Base-by-base conservation (phyloP, 2,888 invertebrate species). In the Oeneis ivallda region DNA sequence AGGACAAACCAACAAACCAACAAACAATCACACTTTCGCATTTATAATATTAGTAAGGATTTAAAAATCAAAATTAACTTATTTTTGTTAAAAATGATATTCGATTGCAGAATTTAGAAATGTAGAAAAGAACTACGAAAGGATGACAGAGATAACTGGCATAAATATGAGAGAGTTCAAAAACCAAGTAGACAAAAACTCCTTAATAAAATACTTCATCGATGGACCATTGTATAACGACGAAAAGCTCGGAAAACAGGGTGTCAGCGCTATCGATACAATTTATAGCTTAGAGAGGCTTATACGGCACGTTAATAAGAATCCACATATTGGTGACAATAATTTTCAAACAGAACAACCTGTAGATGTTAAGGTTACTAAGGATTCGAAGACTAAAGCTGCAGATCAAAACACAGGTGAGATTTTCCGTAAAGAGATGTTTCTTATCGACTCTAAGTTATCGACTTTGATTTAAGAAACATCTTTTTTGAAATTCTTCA, bases 141-240 rank as follows among this genome's bases (percentile, higher is more conserved):
- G 82, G 66, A 86, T 91, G 80, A 68, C 82, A 0, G 79, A 85
- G 45, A 66, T 92, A 13, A 87, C 89, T 0, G 84, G 85, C 2
- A 75, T 89, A 0, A 79, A 86, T 68, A 81, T 89, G 62, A 83
- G 78, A 62, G 78, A 82, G 1, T 67, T 91, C 15, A 86, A 84
- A 69, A 76, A 74, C 19, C 76, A 80, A 15, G 82, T 84, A 0
- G 86, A 88, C 45, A 85, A 80, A 63, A 82, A 82, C 61, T 78
- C 83, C 0, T 64, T 89, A 4, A 82, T 89, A 1, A 78, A 83
- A 69, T 84, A 85, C 70, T 85, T 87, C 66, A 75, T 90, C 8
- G 84, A 86, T 7, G 83, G 84, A 19, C 77, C 84, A 0, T 75
- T 81, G 60, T 85, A 83, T 37, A 81, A 78, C 4, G 81, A 81